Conservation (phyloP, 1,140 invertebrate genomes). For the Thaumetopoea pityocampa region DNA sequence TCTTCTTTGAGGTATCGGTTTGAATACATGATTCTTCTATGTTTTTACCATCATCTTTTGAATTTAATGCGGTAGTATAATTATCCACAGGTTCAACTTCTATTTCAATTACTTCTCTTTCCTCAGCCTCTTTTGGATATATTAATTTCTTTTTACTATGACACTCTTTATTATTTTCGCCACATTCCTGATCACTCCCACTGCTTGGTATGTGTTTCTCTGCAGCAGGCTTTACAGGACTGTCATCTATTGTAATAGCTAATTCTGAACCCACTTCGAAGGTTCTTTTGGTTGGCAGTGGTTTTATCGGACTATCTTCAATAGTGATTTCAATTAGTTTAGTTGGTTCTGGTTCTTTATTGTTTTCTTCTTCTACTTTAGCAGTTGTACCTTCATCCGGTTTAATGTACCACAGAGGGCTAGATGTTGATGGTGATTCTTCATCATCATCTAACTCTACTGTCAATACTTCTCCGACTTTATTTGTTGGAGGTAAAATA, state of each 20-base stretch:
- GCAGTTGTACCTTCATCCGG: conserved; percentile 40
- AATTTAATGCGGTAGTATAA: too few relatives aligned
- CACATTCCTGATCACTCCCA: conserved; percentile 30
- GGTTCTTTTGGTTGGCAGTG: conserved; percentile 19
- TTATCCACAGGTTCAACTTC: conserved; percentile 43
- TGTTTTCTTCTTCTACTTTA: conserved; percentile 45
- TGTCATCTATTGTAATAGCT: conserved; percentile 58
- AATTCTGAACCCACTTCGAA: conserved; percentile 34
- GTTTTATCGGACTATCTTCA: conserved; percentile 65
- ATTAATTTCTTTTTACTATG: conserved; percentile 59
- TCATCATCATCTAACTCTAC: conserved; percentile 55
- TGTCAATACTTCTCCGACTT: conserved; percentile 29
- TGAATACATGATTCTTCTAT: not conserved
- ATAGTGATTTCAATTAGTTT: conserved; percentile 61
- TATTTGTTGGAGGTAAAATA: conserved; percentile 1
- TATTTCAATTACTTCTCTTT: conserved; percentile 36
- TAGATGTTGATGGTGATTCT: conserved; percentile 15
- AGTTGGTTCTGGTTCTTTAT: conserved; percentile 43
- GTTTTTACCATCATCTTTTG: not conserved
- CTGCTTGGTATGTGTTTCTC: conserved; percentile 19
- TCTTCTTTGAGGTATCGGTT: not conserved
- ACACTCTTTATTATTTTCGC: conserved; percentile 19
- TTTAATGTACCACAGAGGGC: conserved; percentile 57
- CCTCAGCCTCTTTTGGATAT: conserved; percentile 36
- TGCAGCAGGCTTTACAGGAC: conserved; percentile 38